Evolutionary conservation across 2,888 invertebrate species (phyloP).

Genomic region (Philhelius pedissequus): DNA sequence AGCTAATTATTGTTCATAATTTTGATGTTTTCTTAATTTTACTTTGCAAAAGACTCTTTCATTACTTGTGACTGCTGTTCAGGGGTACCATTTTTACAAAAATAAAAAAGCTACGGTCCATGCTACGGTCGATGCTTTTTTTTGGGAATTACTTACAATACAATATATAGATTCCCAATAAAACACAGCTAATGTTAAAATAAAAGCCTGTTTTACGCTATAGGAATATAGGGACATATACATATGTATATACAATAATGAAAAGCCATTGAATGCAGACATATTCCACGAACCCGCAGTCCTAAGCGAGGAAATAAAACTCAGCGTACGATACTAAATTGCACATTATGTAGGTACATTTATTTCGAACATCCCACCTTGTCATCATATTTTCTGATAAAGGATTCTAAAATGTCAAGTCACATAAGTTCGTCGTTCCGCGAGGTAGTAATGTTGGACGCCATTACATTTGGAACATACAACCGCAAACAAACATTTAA

Average conservation of each 20-base stretch:
- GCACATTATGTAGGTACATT: not conserved
- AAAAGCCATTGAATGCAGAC: constrained; percentile 9
- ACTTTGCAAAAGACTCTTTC: too few species aligned
- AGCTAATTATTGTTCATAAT: too few species aligned
- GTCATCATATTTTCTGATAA: not conserved
- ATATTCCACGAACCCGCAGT: constrained; percentile 16
- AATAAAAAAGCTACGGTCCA: too few species aligned
- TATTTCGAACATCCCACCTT: not conserved
- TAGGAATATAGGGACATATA: too few species aligned
- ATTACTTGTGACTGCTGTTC: too few species aligned
- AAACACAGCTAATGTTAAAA: constrained; percentile 10
- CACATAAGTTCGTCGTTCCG: constrained; percentile 32
- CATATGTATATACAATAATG: not conserved
- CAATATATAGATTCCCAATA: too few species aligned
- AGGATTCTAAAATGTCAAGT: constrained; percentile 49
- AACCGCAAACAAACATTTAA: constrained; percentile 52
- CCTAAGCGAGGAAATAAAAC: constrained; percentile 52
- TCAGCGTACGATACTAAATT: constrained; percentile 47
- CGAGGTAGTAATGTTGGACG: not conserved
- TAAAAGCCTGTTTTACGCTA: constrained; percentile 21
- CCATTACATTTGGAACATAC: constrained; percentile 26
- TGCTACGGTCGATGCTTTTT: too few species aligned
- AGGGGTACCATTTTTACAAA: too few species aligned
- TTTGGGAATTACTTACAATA: too few species aligned
- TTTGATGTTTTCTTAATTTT: too few species aligned